Evolutionary conservation across 2,797 vertebrate species (phyloP).

Genomic region (Sebastes matsubarae): DNA sequence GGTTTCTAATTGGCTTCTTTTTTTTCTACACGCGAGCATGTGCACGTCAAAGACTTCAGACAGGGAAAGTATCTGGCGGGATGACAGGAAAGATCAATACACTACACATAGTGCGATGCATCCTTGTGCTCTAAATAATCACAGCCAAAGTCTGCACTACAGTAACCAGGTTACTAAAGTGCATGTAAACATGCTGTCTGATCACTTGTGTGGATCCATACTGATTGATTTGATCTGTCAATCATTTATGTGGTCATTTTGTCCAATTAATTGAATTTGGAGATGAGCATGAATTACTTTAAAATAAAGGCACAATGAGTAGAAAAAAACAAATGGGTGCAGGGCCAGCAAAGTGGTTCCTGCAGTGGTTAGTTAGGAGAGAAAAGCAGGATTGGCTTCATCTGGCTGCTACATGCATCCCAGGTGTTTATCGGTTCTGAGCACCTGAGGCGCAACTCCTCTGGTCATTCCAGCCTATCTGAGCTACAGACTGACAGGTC

Average conservation of each 20-base stretch:
- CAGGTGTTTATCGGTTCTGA: conserved; percentile 18
- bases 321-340: neutral
- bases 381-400: neutral
- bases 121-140: neutral
- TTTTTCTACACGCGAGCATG: neutral
- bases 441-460: conserved; percentile 28
- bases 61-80: neutral
- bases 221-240: neutral
- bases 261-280: neutral
- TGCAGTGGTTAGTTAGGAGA: neutral
- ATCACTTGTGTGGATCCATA: neutral
- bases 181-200: neutral
- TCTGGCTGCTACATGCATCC: conserved; percentile 19
- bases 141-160: neutral
- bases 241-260: neutral
- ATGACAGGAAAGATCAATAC: neutral
- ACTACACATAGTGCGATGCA: neutral
- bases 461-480: conserved; percentile 46
- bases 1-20: neutral
- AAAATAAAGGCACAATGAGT: too few species aligned
- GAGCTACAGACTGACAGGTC: conserved; percentile 39
- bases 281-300: neutral
- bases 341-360: neutral
- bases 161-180: neutral
- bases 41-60: neutral